Conservation (phyloP, 2,113 vertebrate genomes). For the Myxocyprinus asiaticus region DNA sequence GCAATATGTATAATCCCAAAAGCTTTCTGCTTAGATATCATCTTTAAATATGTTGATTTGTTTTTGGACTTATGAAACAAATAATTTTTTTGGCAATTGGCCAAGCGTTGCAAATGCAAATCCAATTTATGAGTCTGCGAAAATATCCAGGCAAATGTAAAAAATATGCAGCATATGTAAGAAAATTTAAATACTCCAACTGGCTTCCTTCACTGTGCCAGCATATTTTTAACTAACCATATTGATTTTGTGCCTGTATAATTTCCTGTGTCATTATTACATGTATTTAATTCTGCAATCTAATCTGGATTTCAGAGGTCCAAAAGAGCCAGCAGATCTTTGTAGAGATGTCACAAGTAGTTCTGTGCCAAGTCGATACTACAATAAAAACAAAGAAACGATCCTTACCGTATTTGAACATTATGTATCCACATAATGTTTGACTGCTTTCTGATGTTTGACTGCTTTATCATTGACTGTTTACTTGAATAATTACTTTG, state of each 20-base stretch:
- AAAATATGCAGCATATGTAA: background rate
- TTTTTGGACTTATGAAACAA: slow-evolving; percentile 15
- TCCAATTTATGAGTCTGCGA: background rate
- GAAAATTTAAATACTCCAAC: background rate
- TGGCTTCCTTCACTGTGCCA: background rate
- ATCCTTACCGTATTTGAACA: too few species aligned
- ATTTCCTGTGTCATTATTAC: background rate
- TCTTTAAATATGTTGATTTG: background rate
- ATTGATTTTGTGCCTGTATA: background rate
- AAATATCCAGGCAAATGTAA: background rate
- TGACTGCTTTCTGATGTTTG: too few species aligned
- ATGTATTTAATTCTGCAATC: background rate
- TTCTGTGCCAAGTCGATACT: too few species aligned
- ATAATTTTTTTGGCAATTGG: slow-evolving; percentile 10
- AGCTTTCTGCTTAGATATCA: background rate
- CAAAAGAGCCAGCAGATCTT: too few species aligned
- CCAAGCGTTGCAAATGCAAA: slow-evolving; percentile 15
- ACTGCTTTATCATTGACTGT: too few species aligned
- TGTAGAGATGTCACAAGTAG: too few species aligned
- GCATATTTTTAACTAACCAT: background rate
- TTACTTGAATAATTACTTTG: too few species aligned
- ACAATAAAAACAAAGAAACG: too few species aligned
- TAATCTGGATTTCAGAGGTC: too few species aligned
- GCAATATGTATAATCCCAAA: slow-evolving; percentile 21
- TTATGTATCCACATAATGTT: too few species aligned